phyloP scores from a whole-genome alignment of 2,888 invertebrate species.

The Eremobia ochroleuca region DNA sequence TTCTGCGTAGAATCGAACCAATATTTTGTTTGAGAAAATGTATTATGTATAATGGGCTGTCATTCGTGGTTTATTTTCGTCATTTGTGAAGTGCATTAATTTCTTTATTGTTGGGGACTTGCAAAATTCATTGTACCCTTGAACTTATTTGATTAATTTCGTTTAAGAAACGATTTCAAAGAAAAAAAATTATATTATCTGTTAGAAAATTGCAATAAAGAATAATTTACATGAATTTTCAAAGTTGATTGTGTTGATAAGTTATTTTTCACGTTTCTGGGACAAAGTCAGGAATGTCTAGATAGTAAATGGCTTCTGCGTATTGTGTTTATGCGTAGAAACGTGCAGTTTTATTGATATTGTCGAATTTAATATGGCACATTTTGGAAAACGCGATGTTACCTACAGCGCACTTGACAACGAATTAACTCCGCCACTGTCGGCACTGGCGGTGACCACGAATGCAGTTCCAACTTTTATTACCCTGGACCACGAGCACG shows the following conservation, averaged over 20 bases:
- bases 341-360: slow-evolving; percentile 67
- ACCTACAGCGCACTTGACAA: slow-evolving; percentile 87
- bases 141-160: slow-evolving; percentile 72
- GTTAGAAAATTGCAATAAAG: slow-evolving; percentile 60
- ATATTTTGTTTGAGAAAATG: slow-evolving; percentile 60
- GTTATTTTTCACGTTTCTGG: slow-evolving; percentile 79
- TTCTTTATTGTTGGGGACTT: slow-evolving; percentile 72
- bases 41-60: slow-evolving; percentile 68
- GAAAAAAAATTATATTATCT: slow-evolving; percentile 44
- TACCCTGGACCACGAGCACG: slow-evolving; percentile 86
- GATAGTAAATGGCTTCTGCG: slow-evolving; percentile 76
- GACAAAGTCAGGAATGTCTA: slow-evolving; percentile 85
- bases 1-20: slow-evolving; percentile 66
- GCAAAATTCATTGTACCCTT: slow-evolving; percentile 86
- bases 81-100: slow-evolving; percentile 80
- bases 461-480: slow-evolving; percentile 82
- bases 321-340: slow-evolving; percentile 78
- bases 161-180: slow-evolving; percentile 50
- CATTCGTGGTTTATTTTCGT: slow-evolving; percentile 87
- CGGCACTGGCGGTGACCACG: slow-evolving; percentile 74
- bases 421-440: slow-evolving; percentile 84
- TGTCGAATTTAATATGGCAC: slow-evolving; percentile 80
- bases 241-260: slow-evolving; percentile 73
- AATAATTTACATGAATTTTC: slow-evolving; percentile 77
- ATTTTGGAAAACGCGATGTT: slow-evolving; percentile 85